Evolutionary conservation across 2,888 invertebrate species (phyloP).

Genomic region (Drosophila demipolita): DNA sequence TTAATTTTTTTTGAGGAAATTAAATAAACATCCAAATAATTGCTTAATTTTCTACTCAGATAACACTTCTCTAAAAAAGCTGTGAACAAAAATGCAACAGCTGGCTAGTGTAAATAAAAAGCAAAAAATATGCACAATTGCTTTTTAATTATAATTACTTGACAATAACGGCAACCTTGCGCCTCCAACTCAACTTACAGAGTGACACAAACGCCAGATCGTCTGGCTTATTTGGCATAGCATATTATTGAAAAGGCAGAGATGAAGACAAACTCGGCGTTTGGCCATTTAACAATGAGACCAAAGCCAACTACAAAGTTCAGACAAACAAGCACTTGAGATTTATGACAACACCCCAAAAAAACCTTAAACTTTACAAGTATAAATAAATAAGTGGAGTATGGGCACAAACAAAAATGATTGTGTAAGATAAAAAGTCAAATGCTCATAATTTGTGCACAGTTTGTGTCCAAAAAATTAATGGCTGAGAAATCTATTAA

Average conservation of each 20-base stretch:
- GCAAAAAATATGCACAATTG: constrained; percentile 45
- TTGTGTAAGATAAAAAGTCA: constrained; percentile 36
- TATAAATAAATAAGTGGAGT: constrained; percentile 9
- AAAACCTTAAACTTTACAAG: constrained; percentile 70
- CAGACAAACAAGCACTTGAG: constrained; percentile 64
- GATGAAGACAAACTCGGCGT: constrained; percentile 14
- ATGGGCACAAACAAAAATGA: constrained; percentile 17
- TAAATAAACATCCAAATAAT: neutral
- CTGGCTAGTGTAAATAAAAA: constrained; percentile 9
- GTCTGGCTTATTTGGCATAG: constrained; percentile 56
- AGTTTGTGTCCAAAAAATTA: neutral
- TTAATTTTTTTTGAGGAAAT: neutral
- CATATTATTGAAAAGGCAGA: constrained; percentile 60
- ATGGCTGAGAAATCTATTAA: neutral
- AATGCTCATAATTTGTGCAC: constrained; percentile 42
- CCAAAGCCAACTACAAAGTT: constrained; percentile 59
- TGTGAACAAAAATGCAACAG: constrained; percentile 9
- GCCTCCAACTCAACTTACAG: constrained; percentile 70
- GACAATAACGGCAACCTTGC: constrained; percentile 78
- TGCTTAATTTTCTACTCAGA: neutral
- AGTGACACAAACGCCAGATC: constrained; percentile 41
- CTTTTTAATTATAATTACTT: constrained; percentile 64
- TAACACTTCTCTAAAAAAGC: constrained; percentile 7
- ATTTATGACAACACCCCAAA: constrained; percentile 59
- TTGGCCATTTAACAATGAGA: constrained; percentile 54